phyloP scores from a whole-genome alignment of 2,888 invertebrate genomes.

The Eumacrocentrus americanus region DNA sequence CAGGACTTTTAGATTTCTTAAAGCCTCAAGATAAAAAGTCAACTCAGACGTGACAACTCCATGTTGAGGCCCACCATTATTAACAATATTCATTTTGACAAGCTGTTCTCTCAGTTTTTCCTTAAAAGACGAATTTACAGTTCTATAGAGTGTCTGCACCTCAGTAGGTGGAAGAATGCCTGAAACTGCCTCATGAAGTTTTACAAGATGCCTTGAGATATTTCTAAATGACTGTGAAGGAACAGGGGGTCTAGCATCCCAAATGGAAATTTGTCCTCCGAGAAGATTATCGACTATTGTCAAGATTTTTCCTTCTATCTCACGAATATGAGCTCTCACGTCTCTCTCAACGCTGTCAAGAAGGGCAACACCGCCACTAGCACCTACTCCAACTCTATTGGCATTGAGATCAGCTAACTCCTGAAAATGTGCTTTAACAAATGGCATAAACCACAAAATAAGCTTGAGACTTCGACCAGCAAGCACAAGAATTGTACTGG shows the following conservation, averaged over 20 bases:
- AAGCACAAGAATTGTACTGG: conserved; percentile 90
- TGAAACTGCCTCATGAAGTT: conserved; percentile 88
- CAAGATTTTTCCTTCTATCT: conserved; percentile 90
- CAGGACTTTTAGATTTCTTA: conserved; percentile 79
- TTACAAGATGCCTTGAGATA: conserved; percentile 86
- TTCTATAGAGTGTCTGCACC: conserved; percentile 77
- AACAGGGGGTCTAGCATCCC: conserved; percentile 95
- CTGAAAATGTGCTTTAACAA: conserved; percentile 73
- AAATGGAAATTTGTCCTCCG: conserved; percentile 78
- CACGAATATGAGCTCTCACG: conserved; percentile 86
- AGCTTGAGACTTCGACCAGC: conserved; percentile 84
- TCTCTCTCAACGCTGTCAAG: conserved; percentile 78
- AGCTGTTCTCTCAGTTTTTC: conserved; percentile 84
- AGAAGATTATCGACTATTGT: conserved; percentile 87
- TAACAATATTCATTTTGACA: conserved; percentile 84
- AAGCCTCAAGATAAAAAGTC: conserved; percentile 87
- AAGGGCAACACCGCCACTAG: conserved; percentile 55
- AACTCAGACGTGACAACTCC: conserved; percentile 92
- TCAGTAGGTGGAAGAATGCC: conserved; percentile 81
- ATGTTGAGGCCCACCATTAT: conserved; percentile 96
- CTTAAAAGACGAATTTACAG: conserved; percentile 86
- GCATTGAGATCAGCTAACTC: conserved; percentile 53
- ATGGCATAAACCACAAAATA: conserved; percentile 79
- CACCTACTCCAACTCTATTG: conserved; percentile 44
- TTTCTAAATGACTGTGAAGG: conserved; percentile 89